Percentiles rank a stretch among this genome's conserved stretches.
Evolutionary conservation across 1,140 invertebrate species (phyloP).

Genomic region (Zaprionus capensis): DNA sequence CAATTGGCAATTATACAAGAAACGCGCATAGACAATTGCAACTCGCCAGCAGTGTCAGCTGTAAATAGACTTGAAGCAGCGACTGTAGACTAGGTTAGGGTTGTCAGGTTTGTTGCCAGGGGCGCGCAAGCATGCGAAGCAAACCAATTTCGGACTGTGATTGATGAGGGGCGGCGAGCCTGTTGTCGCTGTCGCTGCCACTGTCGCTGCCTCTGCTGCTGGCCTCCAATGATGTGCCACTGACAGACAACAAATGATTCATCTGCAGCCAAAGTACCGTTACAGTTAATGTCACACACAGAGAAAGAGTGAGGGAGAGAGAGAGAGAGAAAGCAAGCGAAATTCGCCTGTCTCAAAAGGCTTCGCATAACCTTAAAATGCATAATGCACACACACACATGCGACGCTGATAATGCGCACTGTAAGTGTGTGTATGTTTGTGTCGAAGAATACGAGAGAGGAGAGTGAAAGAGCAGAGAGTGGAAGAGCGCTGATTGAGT

Average conservation of each 20-base stretch:
- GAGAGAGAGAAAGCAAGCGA: neutral
- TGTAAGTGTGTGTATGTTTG: neutral
- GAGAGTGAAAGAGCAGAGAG: neutral
- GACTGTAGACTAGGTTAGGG: slow-evolving; percentile 44
- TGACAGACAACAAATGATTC: slow-evolving; percentile 63
- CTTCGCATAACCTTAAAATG: slow-evolving; percentile 7
- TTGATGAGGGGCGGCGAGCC: slow-evolving; percentile 53
- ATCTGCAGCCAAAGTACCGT: slow-evolving; percentile 35
- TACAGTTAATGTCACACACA: slow-evolving; percentile 18
- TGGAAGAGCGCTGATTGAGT: too few relatives aligned
- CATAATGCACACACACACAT: neutral
- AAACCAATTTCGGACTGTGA: slow-evolving; percentile 45
- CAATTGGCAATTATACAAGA: slow-evolving; percentile 81
- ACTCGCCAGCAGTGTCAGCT: slow-evolving; percentile 26
- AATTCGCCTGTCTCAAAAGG: neutral
- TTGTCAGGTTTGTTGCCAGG: slow-evolving; percentile 35
- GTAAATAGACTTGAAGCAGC: slow-evolving; percentile 44
- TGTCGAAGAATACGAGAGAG: too few relatives aligned
- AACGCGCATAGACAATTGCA: slow-evolving; percentile 66
- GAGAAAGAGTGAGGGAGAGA: neutral
- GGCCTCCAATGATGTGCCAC: slow-evolving; percentile 67
- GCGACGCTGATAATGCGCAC: neutral
- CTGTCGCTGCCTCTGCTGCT: neutral
- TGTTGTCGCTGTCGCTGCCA: neutral
- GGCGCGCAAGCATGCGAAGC: slow-evolving; percentile 6